phyloP scores from a whole-genome alignment of 2,797 vertebrate genomes.

The Siniperca undulata region DNA sequence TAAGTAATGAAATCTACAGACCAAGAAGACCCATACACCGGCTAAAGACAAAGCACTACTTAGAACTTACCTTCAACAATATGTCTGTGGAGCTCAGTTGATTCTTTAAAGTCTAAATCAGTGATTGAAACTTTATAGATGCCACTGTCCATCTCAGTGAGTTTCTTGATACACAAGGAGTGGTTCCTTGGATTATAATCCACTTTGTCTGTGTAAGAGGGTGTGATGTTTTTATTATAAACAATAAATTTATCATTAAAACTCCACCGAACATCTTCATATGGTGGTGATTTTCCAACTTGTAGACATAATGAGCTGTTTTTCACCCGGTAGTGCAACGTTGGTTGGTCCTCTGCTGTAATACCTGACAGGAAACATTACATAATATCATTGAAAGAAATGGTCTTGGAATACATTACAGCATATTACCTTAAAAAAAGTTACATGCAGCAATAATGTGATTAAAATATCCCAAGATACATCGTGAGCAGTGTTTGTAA shows the following conservation, averaged over 20 bases:
- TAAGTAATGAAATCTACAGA: background rate
- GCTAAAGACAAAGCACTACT: background rate
- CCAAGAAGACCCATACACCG: rapidly evolving
- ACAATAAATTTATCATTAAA: rapidly evolving
- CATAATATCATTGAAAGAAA: rapidly evolving
- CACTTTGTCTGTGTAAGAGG: background rate
- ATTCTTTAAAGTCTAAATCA: rapidly evolving
- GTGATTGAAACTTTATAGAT: rapidly evolving
- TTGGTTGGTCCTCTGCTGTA: rapidly evolving
- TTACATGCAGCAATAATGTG: background rate
- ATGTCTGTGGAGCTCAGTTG: rapidly evolving
- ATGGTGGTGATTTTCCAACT: rapidly evolving
- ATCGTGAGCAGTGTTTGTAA: background rate
- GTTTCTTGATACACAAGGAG: slow-evolving; percentile 54
- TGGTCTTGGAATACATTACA: background rate
- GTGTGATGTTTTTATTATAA: rapidly evolving
- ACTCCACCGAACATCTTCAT: rapidly evolving
- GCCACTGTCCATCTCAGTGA: slow-evolving; percentile 51
- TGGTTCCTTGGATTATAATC: rapidly evolving
- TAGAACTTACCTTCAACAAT: slow-evolving; percentile 68
- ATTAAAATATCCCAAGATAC: background rate
- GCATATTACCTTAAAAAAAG: background rate
- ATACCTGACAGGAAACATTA: slow-evolving; percentile 45
- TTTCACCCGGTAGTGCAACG: background rate
- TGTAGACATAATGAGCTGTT: slow-evolving; percentile 54